Evolutionary conservation across 92 coral and sea anemone species (phyloP).

Genomic region (Siderastrea siderea): DNA sequence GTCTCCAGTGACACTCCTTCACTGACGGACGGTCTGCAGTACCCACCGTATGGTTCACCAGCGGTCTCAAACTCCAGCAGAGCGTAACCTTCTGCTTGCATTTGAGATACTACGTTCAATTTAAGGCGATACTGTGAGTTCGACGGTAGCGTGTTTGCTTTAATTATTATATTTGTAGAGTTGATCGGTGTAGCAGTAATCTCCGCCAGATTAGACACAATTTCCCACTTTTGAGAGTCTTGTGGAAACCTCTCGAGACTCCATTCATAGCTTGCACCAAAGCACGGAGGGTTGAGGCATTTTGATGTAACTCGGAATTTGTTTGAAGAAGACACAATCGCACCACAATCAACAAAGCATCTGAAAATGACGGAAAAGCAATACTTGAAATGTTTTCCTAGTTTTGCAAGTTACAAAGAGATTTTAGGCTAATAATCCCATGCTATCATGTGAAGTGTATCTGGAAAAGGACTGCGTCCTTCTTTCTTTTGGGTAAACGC

Average conservation of each 20-base stretch:
- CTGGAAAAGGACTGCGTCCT: too few relatives aligned
- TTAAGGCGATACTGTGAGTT: background rate
- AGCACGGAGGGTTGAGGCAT: background rate
- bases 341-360: constrained; percentile 32
- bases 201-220: background rate
- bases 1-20: constrained; percentile 31
- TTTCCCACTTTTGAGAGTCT: background rate
- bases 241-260: background rate
- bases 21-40: constrained; percentile 1
- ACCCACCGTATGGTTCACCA: constrained; percentile 8
- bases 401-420: too few relatives aligned
- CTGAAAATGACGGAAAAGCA: background rate
- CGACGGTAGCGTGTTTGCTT: background rate
- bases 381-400: too few relatives aligned
- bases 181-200: constrained; percentile 9
- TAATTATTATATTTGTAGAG: constrained; percentile 3
- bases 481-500: too few relatives aligned
- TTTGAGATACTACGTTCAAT: background rate
- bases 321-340: constrained; percentile 17
- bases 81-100: constrained; percentile 1
- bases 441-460: too few relatives aligned
- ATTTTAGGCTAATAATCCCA: too few relatives aligned
- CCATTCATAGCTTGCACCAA: constrained; percentile 4
- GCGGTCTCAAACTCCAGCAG: constrained; percentile 30
- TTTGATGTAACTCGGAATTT: constrained; percentile 21